Base-by-base conservation (phyloP, 2,797 vertebrate species). In the Perodicticus potto region DNA sequence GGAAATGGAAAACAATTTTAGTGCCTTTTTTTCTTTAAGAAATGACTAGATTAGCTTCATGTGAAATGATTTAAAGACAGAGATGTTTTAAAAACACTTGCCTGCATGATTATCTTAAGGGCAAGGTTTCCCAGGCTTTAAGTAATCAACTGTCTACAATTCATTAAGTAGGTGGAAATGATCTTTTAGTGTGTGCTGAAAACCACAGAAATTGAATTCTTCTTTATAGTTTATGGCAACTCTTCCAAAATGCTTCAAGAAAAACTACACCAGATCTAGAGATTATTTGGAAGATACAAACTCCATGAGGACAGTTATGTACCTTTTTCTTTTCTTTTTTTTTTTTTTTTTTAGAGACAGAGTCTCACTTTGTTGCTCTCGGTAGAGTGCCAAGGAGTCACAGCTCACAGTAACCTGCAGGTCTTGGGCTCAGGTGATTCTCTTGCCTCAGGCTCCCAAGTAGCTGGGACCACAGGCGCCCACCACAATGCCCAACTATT, bases 121-220 rank as follows among this genome's bases (percentile, higher is more conserved):
- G 53, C 37, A 69, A 57, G 45, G 2, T 63, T 92, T 93, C 29
- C 63, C 76, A 90, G 53, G 19, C 34, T 67, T 69, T 86, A 84
- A 49, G 34, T 63, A 72, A 89, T 57, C 32, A 37, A 34, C 27
- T 86, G 34, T 81, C 67, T 73, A 11, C 57, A 87, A 55, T 91
- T 88, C 63, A 80, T 65, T 81, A 81, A 59, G 8, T 55, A 82
- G 29, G 8, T 87, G 70, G 77, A 93, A 97, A 93, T 82, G 32
- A n/a, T n/a, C 74, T 40, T 80, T 81, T 32, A 93, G 25, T 80
- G 37, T 84, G 10, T 80, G 10, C 53, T 86, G 40, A 95, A 94
- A 89, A 81, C 2, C 37, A 89, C n/a, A 88, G n/a, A 91, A 63
- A 89, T 6, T 81, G 34, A 91, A 86, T 74, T 96, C 32, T 72